Conservation (phyloP, 2,888 invertebrate species). For the Machimus atricapillus region DNA sequence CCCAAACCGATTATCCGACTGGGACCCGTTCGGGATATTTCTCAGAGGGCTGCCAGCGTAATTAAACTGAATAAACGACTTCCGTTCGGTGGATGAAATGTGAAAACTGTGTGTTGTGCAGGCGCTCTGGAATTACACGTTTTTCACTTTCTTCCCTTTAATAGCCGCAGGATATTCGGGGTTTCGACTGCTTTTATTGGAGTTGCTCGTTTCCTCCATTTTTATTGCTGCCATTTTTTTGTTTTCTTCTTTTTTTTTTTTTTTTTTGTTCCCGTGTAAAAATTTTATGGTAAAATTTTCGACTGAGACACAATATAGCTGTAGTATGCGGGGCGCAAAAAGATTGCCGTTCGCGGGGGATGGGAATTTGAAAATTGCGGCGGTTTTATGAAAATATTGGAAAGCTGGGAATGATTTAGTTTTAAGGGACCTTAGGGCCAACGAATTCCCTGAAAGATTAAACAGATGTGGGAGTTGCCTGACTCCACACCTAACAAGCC, state of each 20-base stretch:
- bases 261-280: neutral
- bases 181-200: neutral
- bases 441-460: neutral
- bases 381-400: neutral
- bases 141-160: conserved; percentile 13
- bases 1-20: neutral
- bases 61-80: conserved; percentile 15
- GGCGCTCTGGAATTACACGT: neutral
- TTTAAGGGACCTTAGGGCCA: neutral
- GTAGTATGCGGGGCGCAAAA: neutral
- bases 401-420: neutral
- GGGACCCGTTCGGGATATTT: neutral
- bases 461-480: neutral
- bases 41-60: neutral
- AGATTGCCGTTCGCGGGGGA: neutral
- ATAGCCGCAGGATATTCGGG: neutral
- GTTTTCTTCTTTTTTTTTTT: neutral
- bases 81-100: neutral
- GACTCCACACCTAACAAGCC: neutral
- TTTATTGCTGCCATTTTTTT: neutral
- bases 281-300: neutral
- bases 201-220: neutral
- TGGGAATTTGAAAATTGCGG: neutral
- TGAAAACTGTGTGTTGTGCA: neutral
- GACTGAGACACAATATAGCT: neutral